Evolutionary conservation across 1,140 invertebrate genomes (phyloP), one percentile per base, ranked within the genome.

Genomic region (Eufriesea mexicana): DNA sequence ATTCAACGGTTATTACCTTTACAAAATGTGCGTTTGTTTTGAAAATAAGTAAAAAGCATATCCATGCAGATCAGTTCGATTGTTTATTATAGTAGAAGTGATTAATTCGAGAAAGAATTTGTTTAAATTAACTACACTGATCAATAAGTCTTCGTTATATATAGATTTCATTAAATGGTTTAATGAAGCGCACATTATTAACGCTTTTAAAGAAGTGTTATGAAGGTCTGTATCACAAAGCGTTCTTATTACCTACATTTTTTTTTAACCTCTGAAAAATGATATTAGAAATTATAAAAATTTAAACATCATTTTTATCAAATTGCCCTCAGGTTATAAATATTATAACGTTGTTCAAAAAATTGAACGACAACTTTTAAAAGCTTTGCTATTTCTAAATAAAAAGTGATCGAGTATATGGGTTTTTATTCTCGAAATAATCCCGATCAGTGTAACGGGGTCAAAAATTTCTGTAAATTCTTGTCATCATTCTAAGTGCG

Each of bases 61-160:
- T 0, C 6, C 10, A 9, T 8, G 23, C 42, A n/a, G 68, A 73
- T 62, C 57, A n/a, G 18, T 54, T 28, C 2, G 7, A 54, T 64
- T 73, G 57, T 62, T 80, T 80, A 54, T 49, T 68, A n/a, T 25
- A 76, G 62, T 49, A 59, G 61, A 82, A 67, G 20, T 66, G 73
- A 76, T 76, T 76, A 59, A 67, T 20, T 4, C 10, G 8, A 28
- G 7, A 10, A 68, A 42, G 18, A 28, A 25, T 42, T 62, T 42
- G 61, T 66, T 54, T 67, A 35, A 45, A n/a, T 80, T 74, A 66
- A 81, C 10, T 28, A 12, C 16, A 18, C 6, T 9, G 28, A 73
- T 80, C 57, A 25, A 80, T 80, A 54, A 54, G 73, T 72, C 16
- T n/a, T 74, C 18, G 8, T 42, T 62, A 57, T 64, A 74, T 51